These are phyloP conservation scores for Drosophila nebulosa DNA, from an alignment of 1,140 invertebrate species.

Conservation along the genomic window DNA sequence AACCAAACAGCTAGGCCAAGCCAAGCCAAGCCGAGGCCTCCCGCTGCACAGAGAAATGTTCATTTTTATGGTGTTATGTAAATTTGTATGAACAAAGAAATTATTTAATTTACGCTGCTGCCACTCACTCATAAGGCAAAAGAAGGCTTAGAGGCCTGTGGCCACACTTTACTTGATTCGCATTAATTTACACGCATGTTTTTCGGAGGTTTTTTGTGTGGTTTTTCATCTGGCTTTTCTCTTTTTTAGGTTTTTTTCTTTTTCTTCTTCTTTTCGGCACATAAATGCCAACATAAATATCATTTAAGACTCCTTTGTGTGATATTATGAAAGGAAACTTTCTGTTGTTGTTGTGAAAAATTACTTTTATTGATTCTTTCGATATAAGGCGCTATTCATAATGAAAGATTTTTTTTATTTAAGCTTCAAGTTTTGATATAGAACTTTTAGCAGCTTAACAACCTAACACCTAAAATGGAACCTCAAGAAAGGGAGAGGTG, in stretches of 20 bases:
- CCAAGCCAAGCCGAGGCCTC: slow-evolving; percentile 15
- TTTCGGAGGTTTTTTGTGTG: slow-evolving; percentile 25
- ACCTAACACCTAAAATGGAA: slow-evolving; percentile 12
- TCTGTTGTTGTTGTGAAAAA: slow-evolving; percentile 63
- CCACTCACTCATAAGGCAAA: slow-evolving; percentile 11
- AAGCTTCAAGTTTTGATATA: slow-evolving; percentile 21
- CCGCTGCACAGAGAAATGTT: slow-evolving; percentile 48
- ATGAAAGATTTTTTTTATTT: slow-evolving; percentile 28
- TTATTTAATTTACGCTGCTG: slow-evolving; percentile 71
- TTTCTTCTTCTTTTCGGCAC: slow-evolving; percentile 36
- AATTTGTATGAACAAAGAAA: slow-evolving; percentile 65
- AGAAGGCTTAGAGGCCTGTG: background rate
- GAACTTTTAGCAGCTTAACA: slow-evolving; percentile 37
- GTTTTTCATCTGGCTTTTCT: slow-evolving; percentile 20
- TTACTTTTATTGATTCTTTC: slow-evolving; percentile 61
- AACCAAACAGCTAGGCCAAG: no score
- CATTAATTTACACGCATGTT: slow-evolving; percentile 76
- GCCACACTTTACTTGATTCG: slow-evolving; percentile 53
- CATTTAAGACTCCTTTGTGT: slow-evolving; percentile 61
- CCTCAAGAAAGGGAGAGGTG: background rate
- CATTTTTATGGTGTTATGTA: slow-evolving; percentile 58
- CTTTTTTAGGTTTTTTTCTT: slow-evolving; percentile 39
- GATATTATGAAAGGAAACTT: slow-evolving; percentile 39
- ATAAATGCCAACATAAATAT: slow-evolving; percentile 73
- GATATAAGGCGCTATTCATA: slow-evolving; percentile 10